Conservation (phyloP, 1,140 invertebrate species). For the Sycobia sp. region DNA sequence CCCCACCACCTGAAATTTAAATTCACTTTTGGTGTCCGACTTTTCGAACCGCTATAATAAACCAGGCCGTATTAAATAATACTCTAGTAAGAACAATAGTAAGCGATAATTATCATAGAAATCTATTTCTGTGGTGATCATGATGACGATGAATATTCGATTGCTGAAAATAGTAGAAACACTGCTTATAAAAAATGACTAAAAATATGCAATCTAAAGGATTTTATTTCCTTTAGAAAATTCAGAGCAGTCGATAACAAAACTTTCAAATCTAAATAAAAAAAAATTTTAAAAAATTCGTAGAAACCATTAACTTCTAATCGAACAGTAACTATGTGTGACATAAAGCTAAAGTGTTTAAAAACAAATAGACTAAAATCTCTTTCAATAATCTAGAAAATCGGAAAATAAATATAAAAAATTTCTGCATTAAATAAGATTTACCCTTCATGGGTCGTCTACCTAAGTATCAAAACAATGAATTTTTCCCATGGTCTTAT, state of each 20-base stretch:
- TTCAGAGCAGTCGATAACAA: not conserved
- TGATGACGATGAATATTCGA: not conserved
- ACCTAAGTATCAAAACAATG: not conserved
- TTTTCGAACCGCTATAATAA: too few relatives aligned
- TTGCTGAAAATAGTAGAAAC: not conserved
- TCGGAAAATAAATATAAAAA: not conserved
- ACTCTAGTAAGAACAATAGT: too few relatives aligned
- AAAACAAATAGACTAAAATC: constrained; percentile 8
- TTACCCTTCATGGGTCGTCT: not conserved
- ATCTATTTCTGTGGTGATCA: not conserved
- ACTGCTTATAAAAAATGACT: not conserved
- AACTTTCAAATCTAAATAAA: not conserved
- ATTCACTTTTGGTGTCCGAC: too few relatives aligned
- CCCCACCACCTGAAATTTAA: too few relatives aligned
- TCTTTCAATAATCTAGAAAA: not conserved
- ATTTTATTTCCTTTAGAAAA: not conserved
- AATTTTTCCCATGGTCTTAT: not conserved
- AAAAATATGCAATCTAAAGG: not conserved
- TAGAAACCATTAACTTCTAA: not conserved
- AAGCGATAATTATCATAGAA: not conserved
- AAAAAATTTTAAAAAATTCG: not conserved
- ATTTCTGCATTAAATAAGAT: too few relatives aligned
- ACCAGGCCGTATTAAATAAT: too few relatives aligned
- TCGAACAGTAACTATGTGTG: not conserved
- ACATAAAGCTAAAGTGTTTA: constrained; percentile 1